A percentile compares a stretch with the other conserved stretches of the same genome.
These are phyloP conservation scores for Streblospio benedicti DNA, from an alignment of 1,140 invertebrate species.

Conservation along the genomic window DNA sequence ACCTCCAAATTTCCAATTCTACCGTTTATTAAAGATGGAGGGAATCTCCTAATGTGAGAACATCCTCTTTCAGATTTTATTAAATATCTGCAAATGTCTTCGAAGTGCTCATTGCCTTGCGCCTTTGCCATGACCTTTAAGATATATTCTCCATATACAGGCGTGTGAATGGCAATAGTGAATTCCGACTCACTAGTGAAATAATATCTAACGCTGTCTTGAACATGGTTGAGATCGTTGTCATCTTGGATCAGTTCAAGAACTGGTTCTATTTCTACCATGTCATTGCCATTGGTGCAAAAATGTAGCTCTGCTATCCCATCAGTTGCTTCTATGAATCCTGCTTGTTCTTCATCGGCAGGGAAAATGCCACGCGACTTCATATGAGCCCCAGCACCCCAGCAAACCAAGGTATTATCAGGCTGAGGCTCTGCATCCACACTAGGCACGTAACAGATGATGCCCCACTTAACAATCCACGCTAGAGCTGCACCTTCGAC, in stretches of 20 bases:
- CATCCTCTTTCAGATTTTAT: slow-evolving; percentile 7
- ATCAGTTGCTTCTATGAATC: not conserved
- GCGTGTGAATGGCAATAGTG: no score
- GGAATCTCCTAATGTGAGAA: slow-evolving; percentile 6
- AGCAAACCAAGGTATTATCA: not conserved
- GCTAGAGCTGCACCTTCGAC: no score
- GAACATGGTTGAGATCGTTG: not conserved
- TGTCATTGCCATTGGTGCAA: not conserved
- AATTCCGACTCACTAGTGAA: no score
- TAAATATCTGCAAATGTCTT: slow-evolving; percentile 13
- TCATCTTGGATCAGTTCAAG: no score
- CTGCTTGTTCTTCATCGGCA: not conserved
- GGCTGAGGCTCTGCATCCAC: slow-evolving; percentile 6
- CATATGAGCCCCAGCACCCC: not conserved
- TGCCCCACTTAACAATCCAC: no score
- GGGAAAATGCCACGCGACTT: not conserved
- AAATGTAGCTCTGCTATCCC: not conserved
- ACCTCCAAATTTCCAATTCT: no score
- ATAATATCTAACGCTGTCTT: slow-evolving; percentile 8
- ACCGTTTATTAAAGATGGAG: no score
- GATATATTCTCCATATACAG: slow-evolving; percentile 6
- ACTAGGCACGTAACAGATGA: not conserved
- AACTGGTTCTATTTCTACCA: no score
- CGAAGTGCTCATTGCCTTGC: not conserved
- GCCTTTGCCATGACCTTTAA: slow-evolving; percentile 10